phyloP scores from a whole-genome alignment of 1,140 invertebrate species.

The Drosophila leontia region DNA sequence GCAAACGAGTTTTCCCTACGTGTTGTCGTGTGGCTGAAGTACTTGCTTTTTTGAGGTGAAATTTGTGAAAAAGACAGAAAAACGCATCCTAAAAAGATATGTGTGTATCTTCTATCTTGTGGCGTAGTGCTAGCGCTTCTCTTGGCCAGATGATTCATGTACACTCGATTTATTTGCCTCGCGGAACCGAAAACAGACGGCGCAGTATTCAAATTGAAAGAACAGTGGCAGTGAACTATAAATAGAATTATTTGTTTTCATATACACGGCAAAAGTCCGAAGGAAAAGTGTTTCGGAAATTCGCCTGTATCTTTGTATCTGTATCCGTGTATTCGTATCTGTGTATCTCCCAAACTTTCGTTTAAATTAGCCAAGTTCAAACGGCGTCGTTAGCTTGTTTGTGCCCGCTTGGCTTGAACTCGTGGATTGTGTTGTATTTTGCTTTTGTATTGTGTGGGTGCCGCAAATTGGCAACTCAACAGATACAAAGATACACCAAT shows the following conservation, averaged over 20 bases:
- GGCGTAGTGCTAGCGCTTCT: constrained; percentile 9
- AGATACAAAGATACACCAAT: constrained; percentile 18
- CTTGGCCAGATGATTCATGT: constrained; percentile 70
- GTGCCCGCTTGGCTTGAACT: constrained; percentile 48
- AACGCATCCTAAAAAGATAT: constrained; percentile 57
- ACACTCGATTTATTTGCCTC: constrained; percentile 45
- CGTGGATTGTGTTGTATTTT: constrained; percentile 41
- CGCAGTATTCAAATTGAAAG: constrained; percentile 71
- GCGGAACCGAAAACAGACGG: constrained; percentile 44
- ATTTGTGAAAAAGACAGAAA: constrained; percentile 69
- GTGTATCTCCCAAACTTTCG: constrained; percentile 42
- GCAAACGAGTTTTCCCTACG: constrained; percentile 64
- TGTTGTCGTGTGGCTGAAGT: constrained; percentile 47
- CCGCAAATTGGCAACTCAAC: constrained; percentile 63
- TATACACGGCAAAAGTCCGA: constrained; percentile 69
- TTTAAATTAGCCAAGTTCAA: constrained; percentile 77
- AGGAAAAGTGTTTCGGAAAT: constrained; percentile 60
- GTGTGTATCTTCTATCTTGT: constrained; percentile 42
- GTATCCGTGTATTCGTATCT: constrained; percentile 1
- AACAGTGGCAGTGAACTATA: constrained; percentile 83
- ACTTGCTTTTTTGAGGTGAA: constrained; percentile 74
- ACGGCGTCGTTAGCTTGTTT: constrained; percentile 51
- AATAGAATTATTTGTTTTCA: constrained; percentile 83
- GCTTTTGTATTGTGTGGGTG: constrained; percentile 27
- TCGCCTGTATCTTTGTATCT: constrained; percentile 29